Evolutionary conservation across 1,140 invertebrate genomes (phyloP).

Genomic region (Fragariocoptes setiger): DNA sequence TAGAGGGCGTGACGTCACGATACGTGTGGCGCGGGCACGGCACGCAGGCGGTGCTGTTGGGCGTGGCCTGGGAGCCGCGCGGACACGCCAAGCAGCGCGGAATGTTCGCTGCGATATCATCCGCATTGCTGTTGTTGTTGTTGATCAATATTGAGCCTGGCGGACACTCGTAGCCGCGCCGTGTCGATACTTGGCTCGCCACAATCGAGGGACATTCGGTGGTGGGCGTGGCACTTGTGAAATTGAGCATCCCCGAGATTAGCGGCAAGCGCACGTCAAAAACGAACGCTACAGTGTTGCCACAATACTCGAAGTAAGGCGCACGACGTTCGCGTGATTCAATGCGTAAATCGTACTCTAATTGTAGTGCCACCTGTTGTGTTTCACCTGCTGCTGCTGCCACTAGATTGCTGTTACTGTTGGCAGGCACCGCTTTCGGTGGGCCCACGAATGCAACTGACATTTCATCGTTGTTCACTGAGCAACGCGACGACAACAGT

Average conservation of each 20-base stretch:
- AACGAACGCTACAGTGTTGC: conserved; percentile 60
- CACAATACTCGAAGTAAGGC: conserved; percentile 68
- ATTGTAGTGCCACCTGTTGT: conserved; percentile 8
- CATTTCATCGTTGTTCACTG: conserved; percentile 71
- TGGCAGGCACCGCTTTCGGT: no score
- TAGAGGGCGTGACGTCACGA: conserved; percentile 55
- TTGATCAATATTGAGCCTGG: conserved; percentile 66
- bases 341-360: conserved; percentile 50
- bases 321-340: conserved; percentile 51
- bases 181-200: no score
- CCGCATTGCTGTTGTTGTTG: conserved; percentile 36
- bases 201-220: no score
- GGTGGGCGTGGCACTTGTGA: no score
- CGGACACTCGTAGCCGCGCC: conserved; percentile 74
- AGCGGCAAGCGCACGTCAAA: conserved; percentile 72
- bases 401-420: no score
- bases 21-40: conserved; percentile 61
- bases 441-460: no score
- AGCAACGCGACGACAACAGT: conserved; percentile 57
- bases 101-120: conserved; percentile 19
- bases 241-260: no score
- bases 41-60: conserved; percentile 50
- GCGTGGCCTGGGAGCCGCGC: conserved; percentile 61
- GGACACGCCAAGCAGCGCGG: conserved; percentile 79
- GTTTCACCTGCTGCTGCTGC: no score